phyloP scores from a whole-genome alignment of 2,113 vertebrate genomes.

The Protobothrops mucrosquamatus region DNA sequence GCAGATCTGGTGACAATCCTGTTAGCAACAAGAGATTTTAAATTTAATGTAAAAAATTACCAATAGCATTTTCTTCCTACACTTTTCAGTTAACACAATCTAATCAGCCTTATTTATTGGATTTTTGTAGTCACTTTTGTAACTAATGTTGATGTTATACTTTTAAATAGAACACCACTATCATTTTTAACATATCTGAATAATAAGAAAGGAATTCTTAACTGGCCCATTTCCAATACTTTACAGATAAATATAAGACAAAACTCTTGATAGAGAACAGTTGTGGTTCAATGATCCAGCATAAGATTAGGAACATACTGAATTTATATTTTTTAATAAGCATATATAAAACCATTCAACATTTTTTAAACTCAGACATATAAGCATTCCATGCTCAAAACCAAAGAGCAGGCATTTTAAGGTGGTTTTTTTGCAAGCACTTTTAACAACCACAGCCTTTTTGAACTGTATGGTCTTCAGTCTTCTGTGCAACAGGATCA shows the following conservation, averaged over 20 bases:
- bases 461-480: neutral
- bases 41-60: slow-evolving; percentile 32
- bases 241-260: neutral
- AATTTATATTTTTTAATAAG: neutral
- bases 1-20: slow-evolving; percentile 93
- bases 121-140: neutral
- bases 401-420: neutral
- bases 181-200: neutral
- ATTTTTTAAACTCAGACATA: neutral
- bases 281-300: neutral
- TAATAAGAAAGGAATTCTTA: neutral
- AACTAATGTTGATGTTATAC: neutral
- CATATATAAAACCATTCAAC: neutral
- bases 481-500: neutral
- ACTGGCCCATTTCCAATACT: neutral
- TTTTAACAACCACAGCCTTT: neutral
- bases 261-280: neutral
- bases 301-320: neutral
- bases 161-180: neutral
- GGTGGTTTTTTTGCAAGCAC: neutral
- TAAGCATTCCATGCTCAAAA: neutral
- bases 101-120: slow-evolving; percentile 19
- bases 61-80: slow-evolving; percentile 15
- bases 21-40: slow-evolving; percentile 46
- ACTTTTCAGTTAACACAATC: slow-evolving; percentile 23